phyloP scores from a whole-genome alignment of 2,797 vertebrate genomes.

The Oryzias dopingdopingensis region DNA sequence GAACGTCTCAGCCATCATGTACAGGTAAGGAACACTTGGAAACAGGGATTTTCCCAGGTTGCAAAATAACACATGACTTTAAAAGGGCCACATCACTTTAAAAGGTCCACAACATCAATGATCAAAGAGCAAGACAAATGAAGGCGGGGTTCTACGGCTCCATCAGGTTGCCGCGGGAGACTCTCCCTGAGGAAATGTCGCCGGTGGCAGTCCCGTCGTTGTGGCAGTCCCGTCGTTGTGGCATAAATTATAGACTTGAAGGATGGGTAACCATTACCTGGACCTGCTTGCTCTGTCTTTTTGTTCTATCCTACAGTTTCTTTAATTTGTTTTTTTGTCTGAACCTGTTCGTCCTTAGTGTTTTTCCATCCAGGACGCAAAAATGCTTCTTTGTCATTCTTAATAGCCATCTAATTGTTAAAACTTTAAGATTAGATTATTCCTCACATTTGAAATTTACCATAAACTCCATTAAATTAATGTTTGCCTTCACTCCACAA shows the following conservation, averaged over 20 bases:
- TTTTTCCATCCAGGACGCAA: background rate
- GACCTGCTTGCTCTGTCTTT: conserved; percentile 35
- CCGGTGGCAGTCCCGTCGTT: conserved; percentile 33
- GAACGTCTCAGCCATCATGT: conserved; percentile 20
- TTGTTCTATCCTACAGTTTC: conserved; percentile 19
- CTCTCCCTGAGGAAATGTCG: conserved; percentile 48
- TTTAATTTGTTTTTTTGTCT: background rate
- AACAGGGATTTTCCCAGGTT: conserved; percentile 22
- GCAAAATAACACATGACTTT: conserved; percentile 44
- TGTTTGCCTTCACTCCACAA: too few relatives aligned
- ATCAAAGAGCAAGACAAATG: conserved; percentile 56
- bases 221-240: conserved; percentile 34
- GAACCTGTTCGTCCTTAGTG: background rate
- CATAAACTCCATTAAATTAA: too few relatives aligned
- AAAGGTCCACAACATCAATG: conserved; percentile 34
- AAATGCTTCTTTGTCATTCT: background rate
- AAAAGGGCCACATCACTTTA: conserved; percentile 48
- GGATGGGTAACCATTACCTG: conserved; percentile 64
- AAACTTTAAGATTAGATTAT: too few relatives aligned
- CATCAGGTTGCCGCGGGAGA: conserved; percentile 45
- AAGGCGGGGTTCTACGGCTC: conserved; percentile 50
- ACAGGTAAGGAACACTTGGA: conserved; percentile 36
- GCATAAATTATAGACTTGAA: conserved; percentile 64
- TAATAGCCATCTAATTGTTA: background rate
- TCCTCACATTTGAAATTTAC: too few relatives aligned